These are phyloP conservation scores for Potorous gilbertii DNA, from an alignment of 2,797 vertebrate genomes.

Conservation along the genomic window DNA sequence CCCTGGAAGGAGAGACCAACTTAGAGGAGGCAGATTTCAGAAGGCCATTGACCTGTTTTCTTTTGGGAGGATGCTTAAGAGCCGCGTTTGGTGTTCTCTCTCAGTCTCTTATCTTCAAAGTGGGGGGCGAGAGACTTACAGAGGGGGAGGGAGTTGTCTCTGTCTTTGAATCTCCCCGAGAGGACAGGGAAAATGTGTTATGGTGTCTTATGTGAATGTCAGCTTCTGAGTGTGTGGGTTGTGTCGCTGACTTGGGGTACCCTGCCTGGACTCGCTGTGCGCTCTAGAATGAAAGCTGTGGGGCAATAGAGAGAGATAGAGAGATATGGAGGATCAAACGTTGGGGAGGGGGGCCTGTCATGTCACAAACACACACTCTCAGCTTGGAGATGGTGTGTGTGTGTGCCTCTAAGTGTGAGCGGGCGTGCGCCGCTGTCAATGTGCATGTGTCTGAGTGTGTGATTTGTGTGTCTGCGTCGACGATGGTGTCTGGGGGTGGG, in stretches of 20 bases:
- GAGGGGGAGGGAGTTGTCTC: constrained; percentile 23
- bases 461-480: constrained; percentile 81
- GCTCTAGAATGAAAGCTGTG: constrained; percentile 28
- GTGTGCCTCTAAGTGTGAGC: constrained; percentile 72
- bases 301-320: constrained; percentile 30
- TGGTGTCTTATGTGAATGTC: constrained; percentile 10
- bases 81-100: constrained; percentile 32
- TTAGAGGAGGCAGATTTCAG: constrained; percentile 27
- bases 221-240: constrained; percentile 22
- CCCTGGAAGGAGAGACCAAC: constrained; percentile 52
- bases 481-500: constrained; percentile 68
- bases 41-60: constrained; percentile 73
- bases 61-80: constrained; percentile 41
- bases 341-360: constrained; percentile 44
- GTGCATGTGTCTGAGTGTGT: constrained; percentile 78
- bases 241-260: constrained; percentile 43
- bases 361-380: constrained; percentile 64
- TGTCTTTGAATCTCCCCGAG: constrained; percentile 16
- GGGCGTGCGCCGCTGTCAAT: constrained; percentile 77
- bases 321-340: constrained; percentile 1
- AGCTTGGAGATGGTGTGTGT: constrained; percentile 60
- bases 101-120: constrained; percentile 55
- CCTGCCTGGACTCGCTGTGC: constrained; percentile 7
- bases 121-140: constrained; percentile 50
- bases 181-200: constrained; percentile 10